These are phyloP conservation scores for Colletes collaris DNA, from an alignment of 2,888 invertebrate genomes.

Conservation along the genomic window DNA sequence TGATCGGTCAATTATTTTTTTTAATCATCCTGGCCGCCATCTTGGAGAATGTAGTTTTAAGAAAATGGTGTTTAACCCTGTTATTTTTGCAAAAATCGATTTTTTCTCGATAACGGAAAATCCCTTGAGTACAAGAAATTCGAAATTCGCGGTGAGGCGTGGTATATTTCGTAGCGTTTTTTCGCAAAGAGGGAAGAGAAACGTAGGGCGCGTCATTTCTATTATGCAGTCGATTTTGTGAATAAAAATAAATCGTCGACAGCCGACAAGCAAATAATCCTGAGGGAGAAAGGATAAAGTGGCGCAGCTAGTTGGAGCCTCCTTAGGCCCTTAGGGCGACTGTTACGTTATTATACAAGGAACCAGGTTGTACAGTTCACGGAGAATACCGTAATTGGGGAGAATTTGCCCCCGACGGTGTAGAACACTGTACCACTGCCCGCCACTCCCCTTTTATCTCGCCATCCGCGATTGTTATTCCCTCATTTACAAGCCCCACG, in stretches of 20 bases:
- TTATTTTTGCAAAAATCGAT: no score
- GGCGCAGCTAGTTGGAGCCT: conserved; percentile 26
- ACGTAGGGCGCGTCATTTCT: neutral
- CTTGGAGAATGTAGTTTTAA: no score
- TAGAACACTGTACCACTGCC: conserved; percentile 42
- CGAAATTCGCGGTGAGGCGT: no score
- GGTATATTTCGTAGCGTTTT: no score
- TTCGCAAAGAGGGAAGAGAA: neutral
- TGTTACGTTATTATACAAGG: conserved; percentile 61
- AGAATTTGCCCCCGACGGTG: conserved; percentile 70
- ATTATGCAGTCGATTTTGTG: neutral
- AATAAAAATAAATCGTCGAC: conserved; percentile 37
- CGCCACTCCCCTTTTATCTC: conserved; percentile 41
- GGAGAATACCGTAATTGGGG: conserved; percentile 73
- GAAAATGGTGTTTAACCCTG: no score
- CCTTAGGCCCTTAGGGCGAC: conserved; percentile 47
- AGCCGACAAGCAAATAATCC: conserved; percentile 35
- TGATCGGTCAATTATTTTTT: no score
- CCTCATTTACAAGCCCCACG: conserved; percentile 72
- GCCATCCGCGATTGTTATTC: conserved; percentile 70
- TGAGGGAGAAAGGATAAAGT: conserved; percentile 43
- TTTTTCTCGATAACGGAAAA: no score
- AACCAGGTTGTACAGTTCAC: conserved; percentile 60
- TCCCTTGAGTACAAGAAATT: no score
- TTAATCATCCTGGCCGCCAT: no score